phyloP scores from a whole-genome alignment of 1,140 invertebrate species.

The Amphibalanus amphitrite region DNA sequence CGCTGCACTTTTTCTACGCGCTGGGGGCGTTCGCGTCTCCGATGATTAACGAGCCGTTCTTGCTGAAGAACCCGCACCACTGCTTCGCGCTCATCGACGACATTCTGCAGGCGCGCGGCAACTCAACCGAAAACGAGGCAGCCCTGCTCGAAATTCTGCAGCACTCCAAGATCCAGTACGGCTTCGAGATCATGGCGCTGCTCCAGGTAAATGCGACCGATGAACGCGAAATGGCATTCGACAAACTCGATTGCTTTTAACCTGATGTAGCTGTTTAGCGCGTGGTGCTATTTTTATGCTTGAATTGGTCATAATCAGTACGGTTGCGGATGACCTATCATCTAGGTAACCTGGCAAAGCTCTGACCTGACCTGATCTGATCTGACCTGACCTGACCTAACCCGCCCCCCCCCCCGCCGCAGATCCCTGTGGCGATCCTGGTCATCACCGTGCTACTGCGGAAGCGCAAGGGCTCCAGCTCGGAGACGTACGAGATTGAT shows the following conservation, averaged over 20 bases:
- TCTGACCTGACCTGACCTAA: too few species aligned
- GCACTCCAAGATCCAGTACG: constrained; percentile 25
- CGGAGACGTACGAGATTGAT: constrained; percentile 12
- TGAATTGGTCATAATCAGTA: too few species aligned
- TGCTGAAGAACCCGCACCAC: constrained; percentile 24
- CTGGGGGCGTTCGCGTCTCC: constrained; percentile 35
- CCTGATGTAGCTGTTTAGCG: too few species aligned
- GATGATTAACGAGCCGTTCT: constrained; percentile 33
- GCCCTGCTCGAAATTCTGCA: constrained; percentile 14
- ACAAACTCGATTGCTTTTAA: too few species aligned
- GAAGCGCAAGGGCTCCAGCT: constrained; percentile 8
- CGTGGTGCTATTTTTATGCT: too few species aligned
- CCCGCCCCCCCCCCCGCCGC: constrained; percentile 8
- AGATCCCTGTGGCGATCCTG: constrained; percentile 19
- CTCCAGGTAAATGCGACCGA: constrained; percentile 24
- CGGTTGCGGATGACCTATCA: too few species aligned
- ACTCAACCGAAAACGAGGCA: not conserved
- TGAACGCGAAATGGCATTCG: too few species aligned
- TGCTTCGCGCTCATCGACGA: not conserved
- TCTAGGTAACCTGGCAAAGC: too few species aligned
- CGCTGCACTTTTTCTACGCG: constrained; percentile 35
- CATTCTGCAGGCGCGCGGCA: not conserved
- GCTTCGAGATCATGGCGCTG: constrained; percentile 31
- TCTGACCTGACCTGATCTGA: too few species aligned
- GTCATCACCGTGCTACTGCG: constrained; percentile 14